These are phyloP conservation scores for Acronicta alni DNA, from an alignment of 2,888 invertebrate genomes.

Conservation along the genomic window DNA sequence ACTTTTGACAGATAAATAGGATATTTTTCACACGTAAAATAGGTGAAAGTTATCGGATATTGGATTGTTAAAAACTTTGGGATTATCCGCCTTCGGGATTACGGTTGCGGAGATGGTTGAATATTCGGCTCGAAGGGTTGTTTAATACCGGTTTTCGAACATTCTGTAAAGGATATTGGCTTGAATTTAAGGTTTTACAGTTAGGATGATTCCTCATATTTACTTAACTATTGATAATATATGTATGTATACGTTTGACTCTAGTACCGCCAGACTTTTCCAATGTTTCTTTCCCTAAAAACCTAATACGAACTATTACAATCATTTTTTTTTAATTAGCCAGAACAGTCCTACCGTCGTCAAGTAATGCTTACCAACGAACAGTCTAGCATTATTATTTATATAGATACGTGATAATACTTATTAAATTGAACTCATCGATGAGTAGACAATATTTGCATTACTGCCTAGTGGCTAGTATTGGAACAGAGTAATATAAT, in stretches of 20 bases:
- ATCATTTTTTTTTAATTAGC: too few relatives aligned
- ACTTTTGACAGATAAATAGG: conserved; percentile 57
- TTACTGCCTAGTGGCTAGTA: conserved; percentile 8
- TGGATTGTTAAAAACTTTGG: conserved; percentile 43
- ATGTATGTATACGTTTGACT: too few relatives aligned
- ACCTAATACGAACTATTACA: too few relatives aligned
- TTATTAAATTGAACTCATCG: conserved; percentile 15
- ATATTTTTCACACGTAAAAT: conserved; percentile 58
- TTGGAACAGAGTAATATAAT: conserved; percentile 27
- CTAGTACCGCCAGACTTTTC: too few relatives aligned
- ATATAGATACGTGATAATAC: too few relatives aligned
- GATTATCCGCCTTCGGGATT: conserved; percentile 30
- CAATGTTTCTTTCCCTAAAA: too few relatives aligned
- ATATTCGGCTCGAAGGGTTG: conserved; percentile 36
- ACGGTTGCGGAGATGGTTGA: conserved; percentile 12
- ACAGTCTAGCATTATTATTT: too few relatives aligned
- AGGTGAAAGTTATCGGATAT: conserved; percentile 47
- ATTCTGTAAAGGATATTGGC: conserved; percentile 20
- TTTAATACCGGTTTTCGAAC: conserved; percentile 35
- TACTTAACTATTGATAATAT: too few relatives aligned
- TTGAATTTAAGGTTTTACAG: conserved; percentile 23
- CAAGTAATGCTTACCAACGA: too few relatives aligned
- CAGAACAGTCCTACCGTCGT: too few relatives aligned
- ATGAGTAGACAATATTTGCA: neutral
- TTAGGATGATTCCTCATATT: conserved; percentile 4